A percentile compares a stretch with the other conserved stretches of the same genome.
Conservation (phyloP, 2,888 invertebrate genomes). For the Druceiella hillmani region DNA sequence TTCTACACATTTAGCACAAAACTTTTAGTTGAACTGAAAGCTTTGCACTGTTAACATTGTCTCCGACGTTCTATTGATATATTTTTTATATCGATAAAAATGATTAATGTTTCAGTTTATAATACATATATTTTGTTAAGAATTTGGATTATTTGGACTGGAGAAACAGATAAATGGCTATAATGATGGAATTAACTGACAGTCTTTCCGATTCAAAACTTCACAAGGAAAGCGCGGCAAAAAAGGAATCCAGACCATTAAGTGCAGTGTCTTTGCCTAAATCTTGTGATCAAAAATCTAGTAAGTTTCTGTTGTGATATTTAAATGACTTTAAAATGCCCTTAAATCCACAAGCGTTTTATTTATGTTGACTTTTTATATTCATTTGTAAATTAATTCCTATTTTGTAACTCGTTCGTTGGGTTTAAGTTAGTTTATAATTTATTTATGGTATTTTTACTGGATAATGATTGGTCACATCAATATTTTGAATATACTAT, state of each 20-base stretch:
- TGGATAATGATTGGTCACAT: too few relatives aligned
- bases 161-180: conserved; percentile 32
- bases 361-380: too few relatives aligned
- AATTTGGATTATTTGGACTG: not conserved
- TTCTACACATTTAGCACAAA: conserved; percentile 32
- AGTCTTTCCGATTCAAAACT: conserved; percentile 46
- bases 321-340: too few relatives aligned
- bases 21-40: conserved; percentile 33
- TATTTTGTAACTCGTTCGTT: too few relatives aligned
- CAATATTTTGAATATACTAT: too few relatives aligned
- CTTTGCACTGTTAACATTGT: conserved; percentile 22
- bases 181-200: conserved; percentile 48
- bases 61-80: not conserved
- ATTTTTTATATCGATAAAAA: not conserved
- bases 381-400: too few relatives aligned
- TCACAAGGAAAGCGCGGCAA: conserved; percentile 39
- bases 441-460: too few relatives aligned
- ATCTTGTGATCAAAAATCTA: too few relatives aligned
- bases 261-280: conserved; percentile 44
- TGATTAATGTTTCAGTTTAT: not conserved
- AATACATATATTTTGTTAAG: not conserved
- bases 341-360: too few relatives aligned
- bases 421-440: too few relatives aligned
- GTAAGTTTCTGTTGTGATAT: too few relatives aligned
- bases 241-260: conserved; percentile 41